phyloP scores from a whole-genome alignment of 2,888 invertebrate genomes.

The Euplexia lucipara region DNA sequence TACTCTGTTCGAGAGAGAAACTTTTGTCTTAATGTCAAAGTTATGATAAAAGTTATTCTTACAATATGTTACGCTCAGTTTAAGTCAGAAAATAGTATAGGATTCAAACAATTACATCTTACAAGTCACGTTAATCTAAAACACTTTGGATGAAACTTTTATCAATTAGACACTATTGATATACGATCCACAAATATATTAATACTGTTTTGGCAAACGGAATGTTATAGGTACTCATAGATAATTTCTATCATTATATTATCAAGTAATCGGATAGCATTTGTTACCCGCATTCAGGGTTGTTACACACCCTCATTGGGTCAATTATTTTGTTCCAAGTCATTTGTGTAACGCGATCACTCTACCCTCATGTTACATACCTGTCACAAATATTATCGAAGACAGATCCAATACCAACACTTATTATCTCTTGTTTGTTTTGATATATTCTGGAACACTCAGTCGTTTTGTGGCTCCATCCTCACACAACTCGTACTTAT shows the following conservation, averaged over 20 bases:
- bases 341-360: constrained; percentile 44
- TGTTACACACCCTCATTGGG: constrained; percentile 17
- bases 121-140: constrained; percentile 45
- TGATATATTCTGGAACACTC: constrained; percentile 59
- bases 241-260: constrained; percentile 33
- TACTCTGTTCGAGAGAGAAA: constrained; percentile 28
- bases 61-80: constrained; percentile 45
- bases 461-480: constrained; percentile 52
- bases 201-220: constrained; percentile 65
- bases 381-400: constrained; percentile 46
- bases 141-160: constrained; percentile 36
- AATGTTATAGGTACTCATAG: constrained; percentile 42
- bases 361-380: constrained; percentile 8
- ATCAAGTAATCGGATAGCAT: constrained; percentile 39
- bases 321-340: constrained; percentile 38
- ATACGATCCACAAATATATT: constrained; percentile 52
- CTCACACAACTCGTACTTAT: constrained; percentile 44
- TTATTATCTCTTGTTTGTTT: constrained; percentile 41
- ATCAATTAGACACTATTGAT: constrained; percentile 44
- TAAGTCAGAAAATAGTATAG: constrained; percentile 50
- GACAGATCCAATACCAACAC: constrained; percentile 42
- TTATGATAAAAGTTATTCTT: constrained; percentile 47
- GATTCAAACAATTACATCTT: constrained; percentile 42
- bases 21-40: constrained; percentile 26
- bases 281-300: constrained; percentile 26